These are phyloP conservation scores for Chrysaora quinquecirrha DNA, from an alignment of 30 jellyfish, hydroid and myxozoan species.

Conservation along the genomic window DNA sequence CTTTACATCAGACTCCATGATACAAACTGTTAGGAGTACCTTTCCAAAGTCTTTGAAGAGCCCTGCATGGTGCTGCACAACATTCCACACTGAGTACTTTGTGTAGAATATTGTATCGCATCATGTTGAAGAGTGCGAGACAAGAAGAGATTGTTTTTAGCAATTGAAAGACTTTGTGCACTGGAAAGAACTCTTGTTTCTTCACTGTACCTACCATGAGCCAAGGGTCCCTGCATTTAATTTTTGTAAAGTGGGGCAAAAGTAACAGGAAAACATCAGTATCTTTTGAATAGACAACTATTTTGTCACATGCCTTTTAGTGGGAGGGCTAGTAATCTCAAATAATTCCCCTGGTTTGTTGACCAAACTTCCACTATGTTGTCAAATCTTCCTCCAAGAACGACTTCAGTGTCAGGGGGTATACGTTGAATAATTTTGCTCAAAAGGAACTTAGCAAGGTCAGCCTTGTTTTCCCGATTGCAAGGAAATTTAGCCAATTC, in stretches of 20 bases:
- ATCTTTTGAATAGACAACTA: slow-evolving; percentile 29
- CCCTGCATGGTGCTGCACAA: slow-evolving; percentile 9
- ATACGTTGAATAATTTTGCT: too few relatives aligned
- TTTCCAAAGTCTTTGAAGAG: slow-evolving; percentile 1
- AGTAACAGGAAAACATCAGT: slow-evolving; percentile 31
- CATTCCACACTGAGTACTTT: slow-evolving; percentile 1
- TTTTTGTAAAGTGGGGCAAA: slow-evolving; percentile 1
- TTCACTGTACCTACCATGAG: slow-evolving; percentile 20
- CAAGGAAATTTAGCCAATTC: background rate
- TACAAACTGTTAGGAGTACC: background rate
- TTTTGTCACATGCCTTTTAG: slow-evolving; percentile 15
- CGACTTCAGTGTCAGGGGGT: too few relatives aligned
- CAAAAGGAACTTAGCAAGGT: too few relatives aligned
- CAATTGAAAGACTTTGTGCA: slow-evolving; percentile 4
- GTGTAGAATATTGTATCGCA: slow-evolving; percentile 9
- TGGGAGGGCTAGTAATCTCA: background rate
- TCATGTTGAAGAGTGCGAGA: slow-evolving; percentile 14
- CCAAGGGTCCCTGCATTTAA: slow-evolving; percentile 17
- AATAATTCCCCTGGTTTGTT: slow-evolving; percentile 1
- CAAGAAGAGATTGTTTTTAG: slow-evolving; percentile 3
- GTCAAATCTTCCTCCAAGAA: too few relatives aligned
- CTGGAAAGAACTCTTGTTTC: slow-evolving; percentile 4
- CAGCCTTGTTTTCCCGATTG: too few relatives aligned
- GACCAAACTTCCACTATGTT: too few relatives aligned
- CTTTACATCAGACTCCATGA: background rate